Base-by-base conservation (phyloP, 2,797 vertebrate species). In the Tragopan temminckii region DNA sequence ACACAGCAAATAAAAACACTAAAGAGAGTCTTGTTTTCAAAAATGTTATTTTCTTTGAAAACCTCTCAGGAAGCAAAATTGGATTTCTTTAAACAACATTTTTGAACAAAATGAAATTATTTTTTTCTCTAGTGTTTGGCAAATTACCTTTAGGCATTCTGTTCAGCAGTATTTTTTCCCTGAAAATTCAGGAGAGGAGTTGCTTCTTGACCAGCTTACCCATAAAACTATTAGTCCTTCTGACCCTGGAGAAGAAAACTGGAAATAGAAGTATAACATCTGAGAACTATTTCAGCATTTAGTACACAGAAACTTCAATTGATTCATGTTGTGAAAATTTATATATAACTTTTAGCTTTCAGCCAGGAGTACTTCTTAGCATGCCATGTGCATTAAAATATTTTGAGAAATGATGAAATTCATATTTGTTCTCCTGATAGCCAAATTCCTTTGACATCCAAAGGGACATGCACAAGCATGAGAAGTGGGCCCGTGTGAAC, bases 41-140 rank as follows among this genome's bases (percentile, higher is more conserved):
- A 74, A 78, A 90, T n/a, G 55, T 66, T 89, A 58, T 72, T 94
- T 53, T 94, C 18, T 53, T 52, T 90, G 91, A 92, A 94, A 95
- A 36, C 40, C 58, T 89, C 45, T 79, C 42, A 76, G 63, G 64
- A 80, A 90, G 58, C 36, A 86, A 90, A 92, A 89, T 89, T 42
- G 80, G 33, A 91, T 95, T 93, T 80, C 33, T 87, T 95, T 62
- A 63, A 90, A 87, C 71, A 91, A 20, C 17, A 53, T 77, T 95
- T 90, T 70, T 62, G 13, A 64, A 72, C 42, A 36, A 48, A 35
- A 31, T 63, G 67, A 75, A 64, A 61, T 14, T 27, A 24, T 57
- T 18, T 8, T 57, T 86, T 89, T 70, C 40, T 78, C 35, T 79
- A 71, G 36, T 31, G n/a, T 80, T 81, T 85, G 57, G 36, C 36